These are phyloP conservation scores for Brachymystax lenok DNA, from an alignment of 2,797 vertebrate species.

Conservation along the genomic window DNA sequence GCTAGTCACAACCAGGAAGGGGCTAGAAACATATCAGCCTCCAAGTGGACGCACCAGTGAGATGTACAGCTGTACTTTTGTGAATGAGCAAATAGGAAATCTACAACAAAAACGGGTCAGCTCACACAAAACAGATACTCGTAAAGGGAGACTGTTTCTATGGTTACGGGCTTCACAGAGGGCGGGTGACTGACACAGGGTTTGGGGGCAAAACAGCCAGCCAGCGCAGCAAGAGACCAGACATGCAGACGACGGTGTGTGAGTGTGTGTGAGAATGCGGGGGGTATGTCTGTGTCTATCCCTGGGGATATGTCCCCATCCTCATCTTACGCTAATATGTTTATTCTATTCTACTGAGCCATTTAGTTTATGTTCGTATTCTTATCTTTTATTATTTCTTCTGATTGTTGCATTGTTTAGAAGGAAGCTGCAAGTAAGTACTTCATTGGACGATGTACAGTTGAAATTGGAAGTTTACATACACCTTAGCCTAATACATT, in stretches of 20 bases:
- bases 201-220: slow-evolving; percentile 21
- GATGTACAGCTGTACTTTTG: slow-evolving; percentile 32
- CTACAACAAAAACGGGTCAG: slow-evolving; percentile 38
- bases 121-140: slow-evolving; percentile 38
- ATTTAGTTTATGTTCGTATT: too few relatives aligned
- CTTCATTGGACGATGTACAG: too few relatives aligned
- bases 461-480: too few relatives aligned
- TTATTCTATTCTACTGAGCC: too few relatives aligned
- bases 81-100: slow-evolving; percentile 40
- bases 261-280: not conserved
- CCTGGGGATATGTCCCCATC: slow-evolving; percentile 8
- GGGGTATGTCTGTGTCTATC: not conserved
- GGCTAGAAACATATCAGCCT: slow-evolving; percentile 6
- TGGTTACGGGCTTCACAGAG: slow-evolving; percentile 48
- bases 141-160: slow-evolving; percentile 49
- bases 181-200: slow-evolving; percentile 30
- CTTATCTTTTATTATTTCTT: too few relatives aligned
- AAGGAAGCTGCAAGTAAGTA: too few relatives aligned
- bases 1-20: too few relatives aligned
- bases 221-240: slow-evolving; percentile 17
- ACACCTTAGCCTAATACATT: too few relatives aligned
- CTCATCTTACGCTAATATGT: not conserved
- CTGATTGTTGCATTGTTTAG: too few relatives aligned
- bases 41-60: slow-evolving; percentile 19
- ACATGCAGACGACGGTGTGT: slow-evolving; percentile 16